Base-by-base conservation (phyloP, 2,888 invertebrate genomes). In the Chydorus sphaericus region DNA sequence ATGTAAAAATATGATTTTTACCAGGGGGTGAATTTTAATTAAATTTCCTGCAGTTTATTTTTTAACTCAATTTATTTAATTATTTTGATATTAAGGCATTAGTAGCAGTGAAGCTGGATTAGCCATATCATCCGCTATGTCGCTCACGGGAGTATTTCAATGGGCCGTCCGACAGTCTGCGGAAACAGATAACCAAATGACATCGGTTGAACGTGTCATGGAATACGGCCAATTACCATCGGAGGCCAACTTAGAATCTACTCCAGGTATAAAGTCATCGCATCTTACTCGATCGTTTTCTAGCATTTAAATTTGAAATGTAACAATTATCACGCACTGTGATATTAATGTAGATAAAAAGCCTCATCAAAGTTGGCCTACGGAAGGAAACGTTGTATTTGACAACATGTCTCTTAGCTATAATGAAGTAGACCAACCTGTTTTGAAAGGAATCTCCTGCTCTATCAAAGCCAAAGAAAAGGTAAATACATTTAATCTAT, bases 81-180 rank as follows among this genome's bases (percentile, higher is more conserved):
- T n/a, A 37, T 60, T 56, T 57, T 26, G 29, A 53, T 16, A 14
- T 31, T n/a, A 16, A 57, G 63, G 57, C 16, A 58, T 56, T 33
- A 57, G 59, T 11, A 62, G 65, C 8, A 63, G 66, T 18, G 64
- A 64, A 58, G 63, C 67, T 28, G 67, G 67, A 16, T 60, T 68
- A 39, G 64, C 63, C 7, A 65, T 68, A 37, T 63, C 66, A 18
- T 65, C 64, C 6, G 66, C 65, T 66, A 61, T 63, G 58, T 37
- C 58, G 33, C 48, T 74, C 61, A 70, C 73, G 63, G 73, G 74
- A 7, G 67, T 73, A 66, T 71, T 77, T 62, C 76, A 77, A 66
- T 94, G 91, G 89, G 90, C 89, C 29, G 88, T 93, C 80, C 74
- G 92, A 10, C 92, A 93, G 69, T 88, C 89, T 62, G 88, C 91